Percentiles rank a stretch among this genome's conserved stretches.
These are phyloP conservation scores for Apodemia duryi DNA, from an alignment of 2,888 invertebrate genomes.

Conservation along the genomic window DNA sequence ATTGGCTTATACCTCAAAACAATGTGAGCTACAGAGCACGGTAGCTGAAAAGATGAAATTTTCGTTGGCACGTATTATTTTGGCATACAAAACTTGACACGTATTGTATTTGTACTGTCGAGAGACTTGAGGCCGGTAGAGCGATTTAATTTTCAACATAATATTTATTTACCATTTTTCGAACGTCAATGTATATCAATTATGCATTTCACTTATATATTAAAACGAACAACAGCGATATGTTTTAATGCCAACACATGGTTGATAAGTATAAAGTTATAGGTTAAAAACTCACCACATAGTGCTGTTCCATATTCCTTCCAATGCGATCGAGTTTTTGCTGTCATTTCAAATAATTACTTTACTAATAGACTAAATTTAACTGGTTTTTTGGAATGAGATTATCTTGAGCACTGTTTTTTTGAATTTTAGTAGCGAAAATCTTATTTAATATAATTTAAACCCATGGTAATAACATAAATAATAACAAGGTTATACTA, in stretches of 20 bases:
- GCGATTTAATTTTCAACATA: not conserved
- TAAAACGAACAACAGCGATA: not conserved
- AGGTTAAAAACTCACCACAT: constrained; percentile 76
- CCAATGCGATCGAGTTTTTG: constrained; percentile 77
- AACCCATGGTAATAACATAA: constrained; percentile 68
- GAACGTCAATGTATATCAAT: not conserved
- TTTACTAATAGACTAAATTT: constrained; percentile 48
- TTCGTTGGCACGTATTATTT: constrained; percentile 25
- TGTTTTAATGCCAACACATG: constrained; percentile 46
- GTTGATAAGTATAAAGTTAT: constrained; percentile 40
- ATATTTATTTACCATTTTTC: not conserved
- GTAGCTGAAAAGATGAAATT: constrained; percentile 24
- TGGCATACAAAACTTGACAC: constrained; percentile 29
- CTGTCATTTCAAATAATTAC: constrained; percentile 61
- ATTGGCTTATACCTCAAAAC: not conserved
- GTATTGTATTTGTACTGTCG: constrained; percentile 19
- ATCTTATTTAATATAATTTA: constrained; percentile 64
- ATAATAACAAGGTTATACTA: constrained; percentile 68
- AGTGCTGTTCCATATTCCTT: constrained; percentile 79
- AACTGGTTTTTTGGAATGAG: constrained; percentile 74
- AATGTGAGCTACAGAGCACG: constrained; percentile 7
- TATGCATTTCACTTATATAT: too few species aligned
- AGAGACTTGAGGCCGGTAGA: not conserved
- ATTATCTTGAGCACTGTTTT: constrained; percentile 75
- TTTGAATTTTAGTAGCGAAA: constrained; percentile 42